phyloP scores from a whole-genome alignment of 2,888 invertebrate species.

The Agrochola litura region DNA sequence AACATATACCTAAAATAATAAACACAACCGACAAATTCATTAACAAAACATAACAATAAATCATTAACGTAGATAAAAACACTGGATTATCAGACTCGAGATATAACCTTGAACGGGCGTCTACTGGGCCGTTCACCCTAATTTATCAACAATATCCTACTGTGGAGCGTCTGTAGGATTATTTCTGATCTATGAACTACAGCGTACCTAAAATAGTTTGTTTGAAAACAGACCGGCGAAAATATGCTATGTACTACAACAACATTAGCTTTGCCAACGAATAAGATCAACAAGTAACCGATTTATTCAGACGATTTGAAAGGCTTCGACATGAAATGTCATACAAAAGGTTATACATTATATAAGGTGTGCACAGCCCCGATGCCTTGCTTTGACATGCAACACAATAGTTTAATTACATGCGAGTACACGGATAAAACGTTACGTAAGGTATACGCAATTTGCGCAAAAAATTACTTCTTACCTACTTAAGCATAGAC shows the following conservation, averaged over 20 bases:
- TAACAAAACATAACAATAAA: constrained; percentile 63
- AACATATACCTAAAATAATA: constrained; percentile 14
- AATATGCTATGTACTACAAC: constrained; percentile 69
- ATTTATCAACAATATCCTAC: constrained; percentile 63
- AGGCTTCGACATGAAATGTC: constrained; percentile 83
- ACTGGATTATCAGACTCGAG: constrained; percentile 59
- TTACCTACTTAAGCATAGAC: constrained; percentile 78
- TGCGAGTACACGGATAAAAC: constrained; percentile 74
- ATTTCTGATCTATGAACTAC: constrained; percentile 68
- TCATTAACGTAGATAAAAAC: constrained; percentile 56
- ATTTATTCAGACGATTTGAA: constrained; percentile 74
- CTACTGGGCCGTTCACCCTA: constrained; percentile 66
- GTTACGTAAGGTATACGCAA: constrained; percentile 81
- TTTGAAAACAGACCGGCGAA: constrained; percentile 75
- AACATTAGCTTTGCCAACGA: constrained; percentile 61
- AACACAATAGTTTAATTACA: constrained; percentile 84
- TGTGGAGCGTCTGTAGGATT: constrained; percentile 64
- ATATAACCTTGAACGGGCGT: constrained; percentile 66
- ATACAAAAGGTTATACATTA: constrained; percentile 86
- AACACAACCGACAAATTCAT: constrained; percentile 46
- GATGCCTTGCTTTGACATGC: constrained; percentile 76
- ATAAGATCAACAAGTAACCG: constrained; percentile 79
- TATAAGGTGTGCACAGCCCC: constrained; percentile 76
- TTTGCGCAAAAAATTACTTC: constrained; percentile 80
- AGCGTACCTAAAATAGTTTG: constrained; percentile 70